phyloP scores from a whole-genome alignment of 1,140 invertebrate species.

The Archegozetes longisetosus region DNA sequence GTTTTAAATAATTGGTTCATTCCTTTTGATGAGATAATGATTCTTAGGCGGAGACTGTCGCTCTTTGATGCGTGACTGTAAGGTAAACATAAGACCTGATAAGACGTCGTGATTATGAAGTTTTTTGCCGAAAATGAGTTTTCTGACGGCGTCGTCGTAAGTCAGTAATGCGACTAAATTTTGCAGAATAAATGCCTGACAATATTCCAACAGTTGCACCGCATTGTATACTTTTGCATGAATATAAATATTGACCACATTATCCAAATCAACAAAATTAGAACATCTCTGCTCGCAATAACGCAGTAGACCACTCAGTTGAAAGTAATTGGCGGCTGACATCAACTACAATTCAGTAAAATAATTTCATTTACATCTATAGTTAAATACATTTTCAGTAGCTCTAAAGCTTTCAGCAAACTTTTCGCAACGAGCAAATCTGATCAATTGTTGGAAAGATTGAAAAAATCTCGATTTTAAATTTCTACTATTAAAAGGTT shows the following conservation, averaged over 20 bases:
- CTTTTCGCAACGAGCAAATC: too few relatives aligned
- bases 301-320: background rate
- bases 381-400: too few relatives aligned
- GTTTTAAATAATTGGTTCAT: too few relatives aligned
- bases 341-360: conserved; percentile 35
- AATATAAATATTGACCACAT: conserved; percentile 79
- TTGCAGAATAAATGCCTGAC: conserved; percentile 74
- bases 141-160: conserved; percentile 77
- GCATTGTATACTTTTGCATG: conserved; percentile 84
- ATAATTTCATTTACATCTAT: background rate
- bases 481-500: too few relatives aligned
- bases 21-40: too few relatives aligned
- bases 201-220: conserved; percentile 64
- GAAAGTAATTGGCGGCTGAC: background rate
- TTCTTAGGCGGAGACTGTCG: too few relatives aligned
- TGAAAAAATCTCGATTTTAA: too few relatives aligned
- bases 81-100: conserved; percentile 53
- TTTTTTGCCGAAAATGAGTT: conserved; percentile 70
- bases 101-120: conserved; percentile 76
- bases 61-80: conserved; percentile 53
- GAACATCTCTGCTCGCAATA: conserved; percentile 58
- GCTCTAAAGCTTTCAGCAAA: too few relatives aligned
- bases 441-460: too few relatives aligned
- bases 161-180: conserved; percentile 82
- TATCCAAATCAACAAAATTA: conserved; percentile 62